Conservation (phyloP, 2,888 invertebrate species). For the Kryphioiulus occultus region DNA sequence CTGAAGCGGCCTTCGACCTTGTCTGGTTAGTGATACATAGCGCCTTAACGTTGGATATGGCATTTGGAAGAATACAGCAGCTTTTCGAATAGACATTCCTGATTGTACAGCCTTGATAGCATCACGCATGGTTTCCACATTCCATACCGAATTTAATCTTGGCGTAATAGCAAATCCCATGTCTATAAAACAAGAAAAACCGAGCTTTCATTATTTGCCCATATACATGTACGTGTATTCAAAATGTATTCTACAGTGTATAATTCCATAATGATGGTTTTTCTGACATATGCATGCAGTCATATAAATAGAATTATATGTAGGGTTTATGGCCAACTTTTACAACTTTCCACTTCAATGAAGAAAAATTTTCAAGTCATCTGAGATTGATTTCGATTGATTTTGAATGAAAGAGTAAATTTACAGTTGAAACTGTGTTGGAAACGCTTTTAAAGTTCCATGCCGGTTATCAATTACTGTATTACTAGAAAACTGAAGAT, state of each 20-base stretch:
- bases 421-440: background rate
- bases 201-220: background rate
- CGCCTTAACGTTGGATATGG: slow-evolving; percentile 44
- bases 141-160: background rate
- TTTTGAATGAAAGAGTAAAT: background rate
- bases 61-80: background rate
- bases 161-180: slow-evolving; percentile 28
- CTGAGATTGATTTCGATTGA: background rate
- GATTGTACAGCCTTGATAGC: slow-evolving; percentile 29
- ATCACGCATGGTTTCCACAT: slow-evolving; percentile 15
- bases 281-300: background rate
- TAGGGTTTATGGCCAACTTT: background rate
- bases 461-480: no score
- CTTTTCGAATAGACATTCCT: slow-evolving; percentile 37
- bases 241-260: background rate
- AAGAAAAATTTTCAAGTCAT: background rate
- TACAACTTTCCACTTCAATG: background rate
- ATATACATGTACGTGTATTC: no score
- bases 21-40: background rate
- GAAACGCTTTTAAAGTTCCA: no score
- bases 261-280: background rate
- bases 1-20: background rate
- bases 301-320: background rate
- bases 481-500: no score
- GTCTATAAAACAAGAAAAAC: slow-evolving; percentile 20